Conservation (phyloP, 2,888 invertebrate genomes). For the Halictus ligatus region DNA sequence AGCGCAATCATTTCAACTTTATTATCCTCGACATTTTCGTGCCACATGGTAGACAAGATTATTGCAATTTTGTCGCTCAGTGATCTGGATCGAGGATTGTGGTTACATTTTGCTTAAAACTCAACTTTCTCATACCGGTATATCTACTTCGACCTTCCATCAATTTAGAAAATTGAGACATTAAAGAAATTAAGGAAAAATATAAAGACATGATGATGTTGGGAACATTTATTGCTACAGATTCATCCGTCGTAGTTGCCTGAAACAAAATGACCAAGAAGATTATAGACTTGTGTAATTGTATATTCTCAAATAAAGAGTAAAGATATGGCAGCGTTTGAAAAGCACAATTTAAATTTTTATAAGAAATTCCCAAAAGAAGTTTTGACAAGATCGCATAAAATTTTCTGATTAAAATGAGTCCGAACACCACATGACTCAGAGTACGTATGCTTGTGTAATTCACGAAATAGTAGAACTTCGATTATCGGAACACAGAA, state of each 20-base stretch:
- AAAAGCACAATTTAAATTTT: not conserved
- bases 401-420: no score
- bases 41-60: not conserved
- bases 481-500: no score
- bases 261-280: not conserved
- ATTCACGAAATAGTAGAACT: no score
- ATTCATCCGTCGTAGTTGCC: not conserved
- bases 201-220: not conserved
- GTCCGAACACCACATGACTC: not conserved
- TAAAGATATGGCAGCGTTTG: no score
- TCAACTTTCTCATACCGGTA: not conserved
- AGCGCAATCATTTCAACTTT: not conserved
- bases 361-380: not conserved
- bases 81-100: not conserved
- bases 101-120: not conserved
- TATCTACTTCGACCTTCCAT: not conserved
- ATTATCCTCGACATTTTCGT: not conserved
- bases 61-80: slow-evolving; percentile 2
- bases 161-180: not conserved
- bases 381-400: no score
- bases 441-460: no score
- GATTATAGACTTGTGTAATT: not conserved
- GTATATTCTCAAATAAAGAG: not conserved
- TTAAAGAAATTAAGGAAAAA: not conserved
- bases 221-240: not conserved